Conservation (phyloP, 2,113 vertebrate species). For the Empidonax traillii region DNA sequence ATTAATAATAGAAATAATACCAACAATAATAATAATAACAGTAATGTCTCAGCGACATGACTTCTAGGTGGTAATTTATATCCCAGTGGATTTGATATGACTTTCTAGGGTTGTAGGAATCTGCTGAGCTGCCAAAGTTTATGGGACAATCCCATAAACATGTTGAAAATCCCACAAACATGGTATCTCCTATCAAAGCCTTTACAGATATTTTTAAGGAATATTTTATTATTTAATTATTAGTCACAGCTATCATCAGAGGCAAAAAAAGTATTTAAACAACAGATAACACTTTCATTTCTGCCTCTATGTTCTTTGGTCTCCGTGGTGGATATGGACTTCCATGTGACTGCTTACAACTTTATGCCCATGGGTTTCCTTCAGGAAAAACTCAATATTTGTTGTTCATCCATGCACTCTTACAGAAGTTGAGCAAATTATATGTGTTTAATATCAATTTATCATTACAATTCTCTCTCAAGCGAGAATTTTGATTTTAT, state of each 20-base stretch:
- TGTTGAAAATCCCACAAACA: not conserved
- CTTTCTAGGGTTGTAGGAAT: not conserved
- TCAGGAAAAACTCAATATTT: not conserved
- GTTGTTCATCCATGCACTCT: not conserved
- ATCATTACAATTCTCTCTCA: not conserved
- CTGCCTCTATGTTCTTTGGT: not conserved
- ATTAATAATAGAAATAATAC: not conserved
- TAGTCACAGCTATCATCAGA: not conserved
- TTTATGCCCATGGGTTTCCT: not conserved
- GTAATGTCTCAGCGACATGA: not conserved
- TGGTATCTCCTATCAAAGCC: not conserved
- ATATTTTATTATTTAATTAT: not conserved
- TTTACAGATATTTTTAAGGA: not conserved
- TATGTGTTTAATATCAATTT: not conserved
- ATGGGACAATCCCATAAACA: not conserved
- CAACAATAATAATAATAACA: not conserved
- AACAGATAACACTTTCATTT: not conserved
- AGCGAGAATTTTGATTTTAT: not conserved
- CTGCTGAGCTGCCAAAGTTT: not conserved
- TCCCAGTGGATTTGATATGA: not conserved
- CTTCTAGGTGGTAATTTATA: not conserved
- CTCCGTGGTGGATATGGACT: not conserved
- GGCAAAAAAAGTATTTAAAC: not conserved
- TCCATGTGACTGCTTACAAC: not conserved
- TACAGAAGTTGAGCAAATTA: not conserved